Evolutionary conservation across 2,888 invertebrate genomes (phyloP), one percentile per base, ranked within the genome.

Genomic region (Seira ritae): DNA sequence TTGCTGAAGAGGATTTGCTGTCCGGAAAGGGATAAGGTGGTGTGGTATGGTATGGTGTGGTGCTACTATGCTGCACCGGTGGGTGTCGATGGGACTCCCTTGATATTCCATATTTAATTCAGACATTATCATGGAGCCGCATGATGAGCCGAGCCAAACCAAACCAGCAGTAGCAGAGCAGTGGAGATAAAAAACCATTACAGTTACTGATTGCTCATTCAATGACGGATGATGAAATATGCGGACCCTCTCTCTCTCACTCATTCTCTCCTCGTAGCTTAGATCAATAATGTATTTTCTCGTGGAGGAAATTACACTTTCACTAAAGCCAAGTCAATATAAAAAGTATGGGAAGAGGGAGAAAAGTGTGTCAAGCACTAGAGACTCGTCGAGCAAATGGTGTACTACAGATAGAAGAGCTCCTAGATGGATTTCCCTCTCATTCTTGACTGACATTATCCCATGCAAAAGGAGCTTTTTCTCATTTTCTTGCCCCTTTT

Each of bases 231-330:
- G 71, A 23, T 22, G 60, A 42, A 71, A 23, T 31, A 67, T 19
- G 62, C 69, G 70, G 67, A 37, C 17, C 6, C 6, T 12, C 12
- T 42, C 42, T 42, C 42, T 42, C 42, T 42, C 42, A 8, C 42
- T 42, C n/a, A 42, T 42, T 42, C 12, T n/a, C n/a, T 31, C 8
- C 80, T 60, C 69, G 80, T 76, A 76, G 77, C 73, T 17, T 46
- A 68, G 77, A 83, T 83, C 82, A 83, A 83, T 83, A 77, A 83
- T 83, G 72, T 70, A 78, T 76, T 37, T 81, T 62, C 73, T 67
- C 20, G 69, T 77, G 77, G 69, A 77, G 77, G 69, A 77, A 77
- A 77, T 77, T 77, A 69, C 77, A 69, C 60, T 69, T 31, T 69
- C 69, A 24, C 67, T 17, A 1, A n/a, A n/a, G 31, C 8, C 31